Conservation (phyloP, 2,888 invertebrate species). For the Graphium colonna region DNA sequence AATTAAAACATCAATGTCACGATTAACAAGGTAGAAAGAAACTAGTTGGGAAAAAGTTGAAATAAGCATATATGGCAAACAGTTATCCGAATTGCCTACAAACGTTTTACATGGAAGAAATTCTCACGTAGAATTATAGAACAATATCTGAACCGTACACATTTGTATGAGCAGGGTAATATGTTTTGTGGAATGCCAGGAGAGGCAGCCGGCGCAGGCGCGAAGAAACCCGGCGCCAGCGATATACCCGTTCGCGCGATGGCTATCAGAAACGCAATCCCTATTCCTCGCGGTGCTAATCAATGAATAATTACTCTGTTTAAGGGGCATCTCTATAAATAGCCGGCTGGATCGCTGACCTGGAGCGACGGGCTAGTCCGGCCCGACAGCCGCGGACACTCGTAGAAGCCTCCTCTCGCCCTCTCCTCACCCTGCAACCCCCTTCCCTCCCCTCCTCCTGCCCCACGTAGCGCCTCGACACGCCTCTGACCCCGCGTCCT, state of each 20-base stretch:
- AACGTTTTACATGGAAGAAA: no score
- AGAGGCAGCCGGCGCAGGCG: conserved; percentile 31
- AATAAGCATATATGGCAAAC: no score
- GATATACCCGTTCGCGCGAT: conserved; percentile 75
- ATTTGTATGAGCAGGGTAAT: no score
- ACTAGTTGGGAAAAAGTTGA: no score
- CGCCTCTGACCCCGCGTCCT: conserved; percentile 69
- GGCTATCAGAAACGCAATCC: conserved; percentile 78
- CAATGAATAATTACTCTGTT: conserved; percentile 81
- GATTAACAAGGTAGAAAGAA: no score
- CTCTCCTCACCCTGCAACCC: conserved; percentile 35
- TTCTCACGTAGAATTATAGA: no score
- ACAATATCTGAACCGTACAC: no score
- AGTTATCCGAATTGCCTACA: no score
- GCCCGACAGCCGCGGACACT: conserved; percentile 68
- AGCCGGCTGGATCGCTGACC: conserved; percentile 79
- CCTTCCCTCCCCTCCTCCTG: conserved; percentile 30
- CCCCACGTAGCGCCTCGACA: conserved; percentile 45
- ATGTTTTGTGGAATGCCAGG: conserved; percentile 24
- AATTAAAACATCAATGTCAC: no score
- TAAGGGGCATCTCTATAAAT: conserved; percentile 80
- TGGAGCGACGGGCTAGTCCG: conserved; percentile 79
- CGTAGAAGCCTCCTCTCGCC: conserved; percentile 36
- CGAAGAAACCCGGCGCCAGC: conserved; percentile 62
- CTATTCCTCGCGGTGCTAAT: conserved; percentile 80